These are phyloP conservation scores for Alethe diademata DNA, from an alignment of 2,113 vertebrate species.

Conservation along the genomic window DNA sequence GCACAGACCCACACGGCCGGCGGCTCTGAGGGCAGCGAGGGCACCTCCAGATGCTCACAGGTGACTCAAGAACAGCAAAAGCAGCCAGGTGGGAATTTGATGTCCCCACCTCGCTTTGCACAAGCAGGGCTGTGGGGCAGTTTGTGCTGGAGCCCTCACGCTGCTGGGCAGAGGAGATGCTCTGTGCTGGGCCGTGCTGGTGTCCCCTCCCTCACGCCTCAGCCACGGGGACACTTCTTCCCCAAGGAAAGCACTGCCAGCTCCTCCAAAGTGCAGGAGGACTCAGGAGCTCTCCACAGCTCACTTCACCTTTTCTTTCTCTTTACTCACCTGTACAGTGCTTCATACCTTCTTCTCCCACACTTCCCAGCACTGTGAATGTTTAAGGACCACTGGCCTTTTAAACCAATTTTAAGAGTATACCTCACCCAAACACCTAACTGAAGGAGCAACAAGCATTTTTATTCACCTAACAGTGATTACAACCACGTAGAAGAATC, in stretches of 20 bases:
- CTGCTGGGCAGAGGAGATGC: rapidly evolving
- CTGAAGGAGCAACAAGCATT: neutral
- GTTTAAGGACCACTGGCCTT: neutral
- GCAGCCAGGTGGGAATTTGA: rapidly evolving
- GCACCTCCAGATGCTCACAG: neutral
- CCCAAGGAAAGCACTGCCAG: neutral
- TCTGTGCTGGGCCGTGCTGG: rapidly evolving
- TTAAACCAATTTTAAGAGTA: neutral
- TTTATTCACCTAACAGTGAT: neutral
- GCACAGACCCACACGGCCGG: rapidly evolving
- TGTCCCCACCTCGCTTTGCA: neutral
- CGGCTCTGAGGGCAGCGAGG: neutral
- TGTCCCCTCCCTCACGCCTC: neutral
- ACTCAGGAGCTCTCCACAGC: neutral
- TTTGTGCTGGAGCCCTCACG: too few species aligned
- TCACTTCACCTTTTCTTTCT: neutral
- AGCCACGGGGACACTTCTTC: rapidly evolving
- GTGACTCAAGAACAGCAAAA: rapidly evolving
- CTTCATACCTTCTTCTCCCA: neutral
- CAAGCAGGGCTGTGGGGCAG: rapidly evolving
- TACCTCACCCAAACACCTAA: neutral
- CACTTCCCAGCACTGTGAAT: rapidly evolving
- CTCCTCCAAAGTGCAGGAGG: neutral
- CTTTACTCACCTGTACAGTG: rapidly evolving
- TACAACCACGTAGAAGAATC: neutral